Evolutionary conservation across 2,113 vertebrate genomes (phyloP).

Genomic region (Ptilonorhynchus violaceus): DNA sequence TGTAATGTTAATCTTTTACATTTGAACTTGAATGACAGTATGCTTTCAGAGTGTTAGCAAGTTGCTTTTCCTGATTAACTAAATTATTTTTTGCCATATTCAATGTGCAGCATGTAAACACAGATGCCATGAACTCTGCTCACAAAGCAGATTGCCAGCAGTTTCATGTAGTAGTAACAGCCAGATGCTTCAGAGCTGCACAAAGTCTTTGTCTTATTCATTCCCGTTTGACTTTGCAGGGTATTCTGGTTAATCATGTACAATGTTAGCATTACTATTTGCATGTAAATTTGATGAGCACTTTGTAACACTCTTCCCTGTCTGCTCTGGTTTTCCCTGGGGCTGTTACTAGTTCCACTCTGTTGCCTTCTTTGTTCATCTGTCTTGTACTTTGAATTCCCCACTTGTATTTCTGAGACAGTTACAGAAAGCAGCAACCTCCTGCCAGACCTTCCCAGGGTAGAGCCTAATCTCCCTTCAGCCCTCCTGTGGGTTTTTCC

Average conservation of each 20-base stretch:
- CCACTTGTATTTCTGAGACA: neutral
- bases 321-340: slow-evolving; percentile 17
- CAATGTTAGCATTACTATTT: slow-evolving; percentile 15
- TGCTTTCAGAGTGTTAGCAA: neutral
- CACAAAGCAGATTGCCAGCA: neutral
- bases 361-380: slow-evolving; percentile 41
- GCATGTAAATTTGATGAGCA: slow-evolving; percentile 27
- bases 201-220: neutral
- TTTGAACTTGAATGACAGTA: neutral
- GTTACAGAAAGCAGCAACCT: slow-evolving; percentile 17
- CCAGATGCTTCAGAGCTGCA: neutral
- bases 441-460: slow-evolving; percentile 10
- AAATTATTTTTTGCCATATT: neutral
- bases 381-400: slow-evolving; percentile 23
- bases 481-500: neutral
- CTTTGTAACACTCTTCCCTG: neutral
- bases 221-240: neutral
- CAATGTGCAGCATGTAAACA: neutral
- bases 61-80: neutral
- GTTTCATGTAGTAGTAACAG: neutral
- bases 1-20: neutral
- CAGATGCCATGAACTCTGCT: neutral
- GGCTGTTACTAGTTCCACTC: slow-evolving; percentile 23
- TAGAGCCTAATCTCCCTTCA: neutral
- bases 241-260: neutral